A percentile compares a stretch with the other conserved stretches of the same genome.
Evolutionary conservation across 1,140 invertebrate species (phyloP).

Genomic region (Lethocerus indicus): DNA sequence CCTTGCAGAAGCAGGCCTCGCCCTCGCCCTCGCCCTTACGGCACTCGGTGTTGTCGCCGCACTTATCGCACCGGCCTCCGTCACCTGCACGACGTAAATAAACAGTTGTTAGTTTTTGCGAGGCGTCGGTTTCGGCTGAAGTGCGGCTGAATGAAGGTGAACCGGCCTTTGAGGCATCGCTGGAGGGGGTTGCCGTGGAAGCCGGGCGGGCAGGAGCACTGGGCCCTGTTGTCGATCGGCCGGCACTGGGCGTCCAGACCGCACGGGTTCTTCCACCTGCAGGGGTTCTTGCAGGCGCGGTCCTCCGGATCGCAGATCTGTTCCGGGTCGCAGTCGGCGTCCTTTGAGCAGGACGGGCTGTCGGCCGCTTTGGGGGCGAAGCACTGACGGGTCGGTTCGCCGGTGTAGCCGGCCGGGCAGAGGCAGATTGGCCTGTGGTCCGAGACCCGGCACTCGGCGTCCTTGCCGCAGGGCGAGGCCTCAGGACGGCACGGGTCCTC

Average conservation of each 20-base stretch:
- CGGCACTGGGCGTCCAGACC: constrained; percentile 73
- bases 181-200: constrained; percentile 65
- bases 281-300: constrained; percentile 67
- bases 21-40: constrained; percentile 43
- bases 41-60: constrained; percentile 69
- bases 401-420: constrained; percentile 63
- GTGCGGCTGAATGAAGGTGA: background rate
- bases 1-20: constrained; percentile 59
- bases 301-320: constrained; percentile 54
- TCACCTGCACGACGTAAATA: background rate
- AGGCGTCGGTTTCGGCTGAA: no score
- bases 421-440: constrained; percentile 66
- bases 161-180: constrained; percentile 48
- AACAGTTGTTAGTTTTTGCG: no score
- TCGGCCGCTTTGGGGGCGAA: no score
- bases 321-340: constrained; percentile 59
- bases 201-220: constrained; percentile 70
- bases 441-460: constrained; percentile 53
- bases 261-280: constrained; percentile 52
- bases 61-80: constrained; percentile 23
- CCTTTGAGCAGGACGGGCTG: constrained; percentile 51
- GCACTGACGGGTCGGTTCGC: constrained; percentile 20
- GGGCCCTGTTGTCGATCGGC: constrained; percentile 51
- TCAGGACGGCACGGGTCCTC: constrained; percentile 50
- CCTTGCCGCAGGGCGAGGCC: constrained; percentile 44